Evolutionary conservation across 2,797 vertebrate genomes (phyloP), one percentile per base, ranked within the genome.

Genomic region (Pangasius krempfi): DNA sequence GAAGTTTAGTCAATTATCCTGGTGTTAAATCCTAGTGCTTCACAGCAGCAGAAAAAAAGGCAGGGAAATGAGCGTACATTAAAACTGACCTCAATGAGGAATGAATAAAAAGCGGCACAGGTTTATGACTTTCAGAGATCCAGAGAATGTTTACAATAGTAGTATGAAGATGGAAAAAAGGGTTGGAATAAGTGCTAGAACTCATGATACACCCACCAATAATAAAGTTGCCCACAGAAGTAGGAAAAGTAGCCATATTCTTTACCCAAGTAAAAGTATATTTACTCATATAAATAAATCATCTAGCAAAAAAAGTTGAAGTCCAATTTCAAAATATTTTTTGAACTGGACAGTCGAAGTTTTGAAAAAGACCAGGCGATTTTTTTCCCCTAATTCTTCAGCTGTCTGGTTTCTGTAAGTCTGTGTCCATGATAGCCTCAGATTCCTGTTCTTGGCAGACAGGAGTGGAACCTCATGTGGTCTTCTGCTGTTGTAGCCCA

Each of bases 1-100:
- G 62, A 52, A 22, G 16, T 84, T 50, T 68, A 84, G 64, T 68
- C 10, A 82, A 82, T 62, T 82, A 82, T 82, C 62, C n/a, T 20
- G 47, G 64, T 68, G 47, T 33, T 66, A 84, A 68, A 64, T 84
- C n/a, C 5, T 84, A 33, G 44, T 7, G 9, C 78, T 54, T 52
- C 14, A 54, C n/a, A 20, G 76, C 60, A 25, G 22, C 30, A 10
- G 52, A 56, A 10, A 62, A 84, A 27, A 47, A 47, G 62, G 16
- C 58, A 62, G 58, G 58, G 12, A 83, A 83, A 84, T 2, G 40
- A 68, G 27, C 16, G 1, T 0, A 52, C 47, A 68, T 68, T 52
- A 84, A 52, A 84, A 84, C 4, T 70, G n/a, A 84, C 82, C 44
- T 70, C 62, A 70, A 2, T 54, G 62, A 33, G 47, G 6, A 33